Evolutionary conservation across 2,797 vertebrate species (phyloP).

Genomic region (Catostomus latipinnis): DNA sequence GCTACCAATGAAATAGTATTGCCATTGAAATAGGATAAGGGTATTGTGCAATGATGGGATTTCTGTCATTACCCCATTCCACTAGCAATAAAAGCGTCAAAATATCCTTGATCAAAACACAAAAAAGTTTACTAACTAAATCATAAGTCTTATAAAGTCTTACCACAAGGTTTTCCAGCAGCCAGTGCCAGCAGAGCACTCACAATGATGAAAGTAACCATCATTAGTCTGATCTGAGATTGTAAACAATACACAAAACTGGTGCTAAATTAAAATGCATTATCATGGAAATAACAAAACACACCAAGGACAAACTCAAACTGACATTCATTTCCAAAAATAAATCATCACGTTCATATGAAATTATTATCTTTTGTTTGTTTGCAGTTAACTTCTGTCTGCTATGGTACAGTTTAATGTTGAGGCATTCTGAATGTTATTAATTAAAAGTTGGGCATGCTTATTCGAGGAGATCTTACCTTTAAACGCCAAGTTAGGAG

Average conservation of each 20-base stretch:
- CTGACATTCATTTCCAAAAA: background rate
- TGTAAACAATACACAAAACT: conserved; percentile 18
- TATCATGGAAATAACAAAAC: background rate
- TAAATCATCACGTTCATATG: background rate
- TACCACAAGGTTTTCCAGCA: conserved; percentile 69
- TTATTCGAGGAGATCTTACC: too few species aligned
- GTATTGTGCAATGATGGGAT: background rate
- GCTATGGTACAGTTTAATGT: too few species aligned
- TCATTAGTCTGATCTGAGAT: conserved; percentile 68
- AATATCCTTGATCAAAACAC: background rate
- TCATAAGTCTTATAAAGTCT: conserved; percentile 34
- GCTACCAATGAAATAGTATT: too few species aligned
- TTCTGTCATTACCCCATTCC: conserved; percentile 8
- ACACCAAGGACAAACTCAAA: background rate
- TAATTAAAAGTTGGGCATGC: too few species aligned
- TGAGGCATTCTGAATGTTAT: too few species aligned
- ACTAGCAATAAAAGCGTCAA: background rate
- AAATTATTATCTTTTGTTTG: too few species aligned
- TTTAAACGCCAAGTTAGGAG: too few species aligned
- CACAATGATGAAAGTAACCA: conserved; percentile 61
- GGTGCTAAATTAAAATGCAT: too few species aligned
- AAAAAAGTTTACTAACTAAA: background rate
- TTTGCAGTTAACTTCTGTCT: too few species aligned
- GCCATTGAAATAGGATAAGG: background rate
- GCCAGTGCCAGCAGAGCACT: conserved; percentile 64